Conservation (phyloP, 1,140 invertebrate species). For the Amphibalanus amphitrite region DNA sequence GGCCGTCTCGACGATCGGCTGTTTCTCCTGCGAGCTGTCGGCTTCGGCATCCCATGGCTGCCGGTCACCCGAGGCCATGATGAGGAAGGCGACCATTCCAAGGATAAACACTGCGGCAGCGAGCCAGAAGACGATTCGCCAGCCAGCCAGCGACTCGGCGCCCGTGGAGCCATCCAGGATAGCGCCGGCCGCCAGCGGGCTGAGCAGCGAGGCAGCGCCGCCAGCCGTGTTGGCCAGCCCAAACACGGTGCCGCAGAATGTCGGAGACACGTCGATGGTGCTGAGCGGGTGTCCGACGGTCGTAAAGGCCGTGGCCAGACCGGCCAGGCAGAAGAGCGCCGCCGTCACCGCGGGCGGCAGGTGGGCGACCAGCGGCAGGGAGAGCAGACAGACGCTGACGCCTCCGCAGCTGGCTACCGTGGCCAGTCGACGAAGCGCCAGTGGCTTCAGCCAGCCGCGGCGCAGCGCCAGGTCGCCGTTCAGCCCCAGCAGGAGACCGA, state of each 20-base stretch:
- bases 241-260: conserved; percentile 2
- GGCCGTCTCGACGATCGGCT: no score
- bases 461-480: background rate
- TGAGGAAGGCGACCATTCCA: background rate
- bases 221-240: background rate
- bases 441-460: background rate
- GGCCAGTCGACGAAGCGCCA: background rate
- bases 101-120: background rate
- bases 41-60: background rate
- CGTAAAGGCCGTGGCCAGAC: background rate
- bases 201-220: background rate
- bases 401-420: background rate
- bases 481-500: background rate
- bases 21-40: background rate
- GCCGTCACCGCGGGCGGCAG: background rate
- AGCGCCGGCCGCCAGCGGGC: background rate
- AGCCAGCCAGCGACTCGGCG: background rate
- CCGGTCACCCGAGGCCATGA: background rate
- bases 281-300: background rate
- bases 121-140: background rate
- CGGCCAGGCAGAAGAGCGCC: background rate
- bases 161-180: background rate
- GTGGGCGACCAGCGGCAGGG: background rate
- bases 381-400: background rate
- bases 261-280: conserved; percentile 1